Evolutionary conservation across 2,113 vertebrate genomes (phyloP).

Genomic region (Typhlomys cinereus): DNA sequence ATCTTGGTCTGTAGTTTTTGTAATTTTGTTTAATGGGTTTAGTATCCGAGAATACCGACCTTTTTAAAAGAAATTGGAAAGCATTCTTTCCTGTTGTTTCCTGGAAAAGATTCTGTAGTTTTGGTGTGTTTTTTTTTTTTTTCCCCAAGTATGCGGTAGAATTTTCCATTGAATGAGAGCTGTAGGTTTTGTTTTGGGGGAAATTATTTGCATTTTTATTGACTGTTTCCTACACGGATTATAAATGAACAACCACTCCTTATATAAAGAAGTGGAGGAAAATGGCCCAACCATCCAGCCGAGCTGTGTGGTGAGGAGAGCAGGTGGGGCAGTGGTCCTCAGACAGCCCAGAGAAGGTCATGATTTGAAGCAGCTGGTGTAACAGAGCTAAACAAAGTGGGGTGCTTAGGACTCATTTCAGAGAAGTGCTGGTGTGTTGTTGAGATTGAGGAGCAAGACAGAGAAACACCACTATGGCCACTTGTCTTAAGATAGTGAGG

Average conservation of each 20-base stretch:
- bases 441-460: neutral
- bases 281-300: neutral
- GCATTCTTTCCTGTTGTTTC: neutral
- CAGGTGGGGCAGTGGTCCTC: neutral
- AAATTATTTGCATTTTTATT: slow-evolving; percentile 17
- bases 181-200: neutral
- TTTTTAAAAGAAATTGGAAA: neutral
- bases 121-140: slow-evolving; percentile 8
- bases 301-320: neutral
- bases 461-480: neutral
- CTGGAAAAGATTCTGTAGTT: neutral
- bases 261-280: neutral
- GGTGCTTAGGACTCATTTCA: neutral
- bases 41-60: neutral
- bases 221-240: neutral
- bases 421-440: neutral
- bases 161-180: neutral
- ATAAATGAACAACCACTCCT: neutral
- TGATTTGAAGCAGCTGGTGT: neutral
- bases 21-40: neutral
- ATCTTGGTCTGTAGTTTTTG: neutral
- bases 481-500: neutral
- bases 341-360: neutral
- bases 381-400: neutral
- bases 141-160: neutral